Base-by-base conservation (phyloP, 1,140 invertebrate genomes). In the Caenorhabditis latens region DNA sequence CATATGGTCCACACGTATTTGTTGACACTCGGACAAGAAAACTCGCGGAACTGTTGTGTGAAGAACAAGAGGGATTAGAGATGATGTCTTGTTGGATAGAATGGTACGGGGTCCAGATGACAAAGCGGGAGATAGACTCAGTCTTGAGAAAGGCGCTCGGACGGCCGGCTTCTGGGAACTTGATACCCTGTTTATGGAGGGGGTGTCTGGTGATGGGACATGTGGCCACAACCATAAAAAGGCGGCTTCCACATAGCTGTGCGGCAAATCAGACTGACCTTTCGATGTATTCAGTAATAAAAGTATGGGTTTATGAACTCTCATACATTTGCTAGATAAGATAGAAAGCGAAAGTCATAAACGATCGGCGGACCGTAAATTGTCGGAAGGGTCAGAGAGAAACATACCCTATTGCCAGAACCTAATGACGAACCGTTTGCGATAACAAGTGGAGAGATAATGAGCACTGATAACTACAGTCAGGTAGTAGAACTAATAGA, bases 61-160 rank as follows among this genome's bases (percentile, higher is more conserved):
- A 79, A 79, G 46, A 79, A 79, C 46, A 79, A 79, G 71, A 50
- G 71, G 32, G 71, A 79, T 79, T 79, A 79, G 71, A 79, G 40
- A 46, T 8, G 40, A 46, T 32, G 40, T 79, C 46, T 40, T 48
- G 42, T 46, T n/a, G n/a, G 71, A 46, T n/a, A 79, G n/a, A n/a
- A 79, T 79, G 71, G 71, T 79, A 50, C 71, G 46, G 42, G 21
- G 8, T 50, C 71, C 46, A 79, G 46, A 46, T 79, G 71, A 48
- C 46, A 50, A 48, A 50, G 71, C 67, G 19, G 24, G 13, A 14
- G 67, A 79, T 53, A 50, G 71, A 79, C 46, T 53, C 43, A n/a
- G 3, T 32, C 7, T 32, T 32, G 32, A 53, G 50, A 53, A 53
- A 53, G 42, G 67, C 46, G 32, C 32, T 32, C 2, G 32, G 32